Evolutionary conservation across 2,797 vertebrate genomes (phyloP).

Genomic region (Kryptolebias ocellatus): DNA sequence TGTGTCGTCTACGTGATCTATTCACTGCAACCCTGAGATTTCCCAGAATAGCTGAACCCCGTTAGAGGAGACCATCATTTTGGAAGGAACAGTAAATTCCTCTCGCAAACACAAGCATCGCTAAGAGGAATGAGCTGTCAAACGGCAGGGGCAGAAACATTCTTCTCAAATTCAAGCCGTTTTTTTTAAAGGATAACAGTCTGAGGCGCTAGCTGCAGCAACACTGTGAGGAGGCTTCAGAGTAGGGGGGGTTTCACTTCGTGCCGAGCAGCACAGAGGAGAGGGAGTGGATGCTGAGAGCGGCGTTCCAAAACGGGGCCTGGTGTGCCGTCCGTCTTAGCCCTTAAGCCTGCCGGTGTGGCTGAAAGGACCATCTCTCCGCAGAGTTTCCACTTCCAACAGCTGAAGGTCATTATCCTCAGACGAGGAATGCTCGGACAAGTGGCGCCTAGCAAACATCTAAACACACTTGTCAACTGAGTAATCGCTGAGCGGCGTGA

Average conservation of each 20-base stretch:
- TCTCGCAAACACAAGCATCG: slow-evolving; percentile 32
- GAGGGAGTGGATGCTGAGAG: slow-evolving; percentile 43
- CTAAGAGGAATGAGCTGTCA: slow-evolving; percentile 29
- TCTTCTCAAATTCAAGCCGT: slow-evolving; percentile 1
- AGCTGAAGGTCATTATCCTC: slow-evolving; percentile 81
- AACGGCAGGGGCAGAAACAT: background rate
- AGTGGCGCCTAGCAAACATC: slow-evolving; percentile 70
- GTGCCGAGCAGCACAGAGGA: slow-evolving; percentile 35
- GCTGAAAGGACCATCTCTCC: slow-evolving; percentile 66
- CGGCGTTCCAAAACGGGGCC: slow-evolving; percentile 62
- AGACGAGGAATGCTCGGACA: slow-evolving; percentile 61
- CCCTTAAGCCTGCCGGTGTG: slow-evolving; percentile 60
- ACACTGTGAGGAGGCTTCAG: slow-evolving; percentile 29
- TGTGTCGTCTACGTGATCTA: slow-evolving; percentile 39
- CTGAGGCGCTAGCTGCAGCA: background rate
- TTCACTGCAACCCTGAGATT: slow-evolving; percentile 54
- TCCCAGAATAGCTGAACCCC: slow-evolving; percentile 39
- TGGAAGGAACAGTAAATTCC: slow-evolving; percentile 35
- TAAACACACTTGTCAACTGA: slow-evolving; percentile 62
- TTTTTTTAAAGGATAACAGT: slow-evolving; percentile 9
- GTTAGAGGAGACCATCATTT: slow-evolving; percentile 39
- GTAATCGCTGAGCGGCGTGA: slow-evolving; percentile 45
- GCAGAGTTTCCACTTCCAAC: slow-evolving; percentile 76
- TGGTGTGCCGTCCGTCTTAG: slow-evolving; percentile 68
- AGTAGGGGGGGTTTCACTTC: slow-evolving; percentile 13